Evolutionary conservation across 2,797 vertebrate genomes (phyloP).

Genomic region (Pangasius djambal): DNA sequence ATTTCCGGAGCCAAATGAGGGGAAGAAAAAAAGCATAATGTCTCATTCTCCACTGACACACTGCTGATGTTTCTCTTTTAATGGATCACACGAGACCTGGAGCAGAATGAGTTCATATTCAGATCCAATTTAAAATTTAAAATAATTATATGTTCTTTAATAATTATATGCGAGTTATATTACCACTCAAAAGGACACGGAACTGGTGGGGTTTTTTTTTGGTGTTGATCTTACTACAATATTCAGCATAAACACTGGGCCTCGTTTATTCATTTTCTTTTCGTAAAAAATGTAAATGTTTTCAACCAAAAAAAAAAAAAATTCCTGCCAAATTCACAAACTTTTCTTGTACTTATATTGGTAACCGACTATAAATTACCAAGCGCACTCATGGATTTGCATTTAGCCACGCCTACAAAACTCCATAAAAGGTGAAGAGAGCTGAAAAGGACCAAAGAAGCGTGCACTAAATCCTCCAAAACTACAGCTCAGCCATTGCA

Average conservation of each 20-base stretch:
- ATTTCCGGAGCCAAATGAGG: conserved; percentile 2
- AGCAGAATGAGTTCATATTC: not conserved
- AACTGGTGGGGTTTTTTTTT: not conserved
- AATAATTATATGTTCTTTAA: not conserved
- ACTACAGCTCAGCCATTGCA: not conserved
- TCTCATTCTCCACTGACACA: not conserved
- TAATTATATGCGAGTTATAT: not conserved
- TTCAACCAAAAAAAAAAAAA: too few species aligned
- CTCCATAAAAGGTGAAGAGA: too few species aligned
- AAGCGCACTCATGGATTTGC: not conserved
- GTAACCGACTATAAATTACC: not conserved
- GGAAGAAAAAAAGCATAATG: not conserved
- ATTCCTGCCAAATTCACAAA: too few species aligned
- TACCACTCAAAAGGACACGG: not conserved
- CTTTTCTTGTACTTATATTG: too few species aligned
- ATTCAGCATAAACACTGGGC: not conserved
- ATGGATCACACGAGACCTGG: conserved; percentile 6
- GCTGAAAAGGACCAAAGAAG: not conserved
- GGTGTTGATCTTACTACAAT: not conserved
- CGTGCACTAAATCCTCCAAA: not conserved
- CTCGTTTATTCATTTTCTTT: not conserved
- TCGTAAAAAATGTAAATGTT: not conserved
- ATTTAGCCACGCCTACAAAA: not conserved
- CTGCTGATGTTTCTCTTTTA: not conserved
- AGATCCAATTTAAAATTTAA: not conserved